Conservation (phyloP, 2,797 vertebrate species). For the Staurois parvus region DNA sequence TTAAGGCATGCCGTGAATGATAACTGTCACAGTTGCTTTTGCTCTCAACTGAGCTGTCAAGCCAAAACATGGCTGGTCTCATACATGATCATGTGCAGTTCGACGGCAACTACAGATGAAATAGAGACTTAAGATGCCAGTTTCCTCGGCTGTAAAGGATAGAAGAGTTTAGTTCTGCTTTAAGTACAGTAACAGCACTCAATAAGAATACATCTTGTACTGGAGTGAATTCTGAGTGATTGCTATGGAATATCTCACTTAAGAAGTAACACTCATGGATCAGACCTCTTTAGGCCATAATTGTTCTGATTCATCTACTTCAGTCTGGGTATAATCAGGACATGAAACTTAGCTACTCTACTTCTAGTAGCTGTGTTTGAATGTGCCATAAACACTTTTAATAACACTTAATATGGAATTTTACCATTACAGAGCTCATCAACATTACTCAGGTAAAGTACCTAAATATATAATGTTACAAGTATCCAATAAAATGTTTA, state of each 20-base stretch:
- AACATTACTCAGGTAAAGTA: neutral
- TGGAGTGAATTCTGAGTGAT: too few relatives aligned
- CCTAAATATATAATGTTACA: neutral
- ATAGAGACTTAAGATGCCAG: too few relatives aligned
- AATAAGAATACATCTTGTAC: too few relatives aligned
- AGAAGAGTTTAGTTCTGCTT: neutral
- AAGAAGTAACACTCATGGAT: neutral
- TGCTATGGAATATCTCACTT: too few relatives aligned
- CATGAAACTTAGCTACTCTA: neutral
- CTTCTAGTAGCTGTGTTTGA: constrained; percentile 6
- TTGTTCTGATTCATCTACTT: neutral
- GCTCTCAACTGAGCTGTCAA: too few relatives aligned
- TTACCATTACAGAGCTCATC: neutral
- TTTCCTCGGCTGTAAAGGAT: too few relatives aligned
- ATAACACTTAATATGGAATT: neutral
- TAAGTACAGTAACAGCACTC: neutral
- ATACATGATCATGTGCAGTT: too few relatives aligned
- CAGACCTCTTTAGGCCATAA: neutral
- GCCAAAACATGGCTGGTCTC: too few relatives aligned
- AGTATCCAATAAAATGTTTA: neutral
- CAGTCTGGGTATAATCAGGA: neutral
- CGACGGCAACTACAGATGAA: too few relatives aligned
- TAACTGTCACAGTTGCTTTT: too few relatives aligned
- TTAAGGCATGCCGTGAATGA: too few relatives aligned
- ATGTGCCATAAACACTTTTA: neutral